Conservation (phyloP, 2,888 invertebrate species). For the Mimas tiliae region DNA sequence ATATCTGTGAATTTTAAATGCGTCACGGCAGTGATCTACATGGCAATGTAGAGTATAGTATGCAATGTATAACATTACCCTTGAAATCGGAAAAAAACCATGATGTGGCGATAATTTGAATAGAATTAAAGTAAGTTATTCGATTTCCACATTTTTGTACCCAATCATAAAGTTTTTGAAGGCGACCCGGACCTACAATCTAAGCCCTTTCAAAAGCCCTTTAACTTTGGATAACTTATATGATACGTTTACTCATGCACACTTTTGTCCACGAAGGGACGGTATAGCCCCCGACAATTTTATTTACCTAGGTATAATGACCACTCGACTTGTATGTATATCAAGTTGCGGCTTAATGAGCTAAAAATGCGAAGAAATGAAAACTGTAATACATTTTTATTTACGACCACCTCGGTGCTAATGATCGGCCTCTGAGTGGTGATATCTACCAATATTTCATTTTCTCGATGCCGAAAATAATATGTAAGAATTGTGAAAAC, state of each 20-base stretch:
- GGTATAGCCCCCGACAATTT: background rate
- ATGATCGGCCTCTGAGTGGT: background rate
- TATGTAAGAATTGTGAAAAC: background rate
- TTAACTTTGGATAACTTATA: background rate
- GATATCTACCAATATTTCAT: constrained; percentile 6
- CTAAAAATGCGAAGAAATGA: background rate
- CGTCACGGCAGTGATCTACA: too few species aligned
- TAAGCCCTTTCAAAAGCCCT: background rate
- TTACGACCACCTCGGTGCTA: background rate
- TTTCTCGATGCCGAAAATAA: constrained; percentile 12
- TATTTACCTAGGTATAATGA: background rate
- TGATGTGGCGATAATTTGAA: background rate
- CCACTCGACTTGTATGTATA: background rate
- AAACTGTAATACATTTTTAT: background rate
- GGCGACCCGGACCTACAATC: background rate
- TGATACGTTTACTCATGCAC: background rate
- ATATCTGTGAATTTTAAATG: too few species aligned
- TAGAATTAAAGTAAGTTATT: background rate
- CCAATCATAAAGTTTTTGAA: background rate
- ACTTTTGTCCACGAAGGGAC: background rate
- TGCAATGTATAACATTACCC: too few species aligned
- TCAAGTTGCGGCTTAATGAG: background rate
- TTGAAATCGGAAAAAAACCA: too few species aligned
- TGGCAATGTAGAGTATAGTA: too few species aligned
- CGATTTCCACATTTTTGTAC: background rate